Percentiles rank a stretch among this genome's conserved stretches.
phyloP scores from a whole-genome alignment of 1,140 invertebrate species.

The Ceratina japonica region DNA sequence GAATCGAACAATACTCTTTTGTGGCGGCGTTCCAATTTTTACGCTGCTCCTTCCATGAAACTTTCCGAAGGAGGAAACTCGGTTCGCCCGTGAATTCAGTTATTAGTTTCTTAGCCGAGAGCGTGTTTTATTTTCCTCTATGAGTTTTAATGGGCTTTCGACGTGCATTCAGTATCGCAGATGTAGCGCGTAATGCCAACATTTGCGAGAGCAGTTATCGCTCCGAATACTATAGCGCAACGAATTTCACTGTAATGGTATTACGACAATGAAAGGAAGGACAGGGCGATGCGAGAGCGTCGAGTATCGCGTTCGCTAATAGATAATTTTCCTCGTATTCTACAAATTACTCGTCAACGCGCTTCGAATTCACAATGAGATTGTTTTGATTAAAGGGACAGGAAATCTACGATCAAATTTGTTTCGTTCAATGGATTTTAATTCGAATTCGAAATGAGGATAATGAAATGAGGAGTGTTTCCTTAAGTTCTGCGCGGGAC shows the following conservation, averaged over 20 bases:
- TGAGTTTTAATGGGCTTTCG: slow-evolving; percentile 28
- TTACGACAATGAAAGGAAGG: slow-evolving; percentile 38
- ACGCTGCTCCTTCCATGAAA: neutral
- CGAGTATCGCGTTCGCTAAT: slow-evolving; percentile 17
- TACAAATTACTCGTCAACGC: neutral
- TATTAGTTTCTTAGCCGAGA: neutral
- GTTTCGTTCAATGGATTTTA: neutral
- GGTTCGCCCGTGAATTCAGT: neutral
- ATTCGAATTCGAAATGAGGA: neutral
- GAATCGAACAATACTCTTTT: neutral
- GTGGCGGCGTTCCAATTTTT: neutral
- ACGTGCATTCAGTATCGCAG: slow-evolving; percentile 41
- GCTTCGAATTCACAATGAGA: neutral
- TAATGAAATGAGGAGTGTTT: slow-evolving; percentile 14
- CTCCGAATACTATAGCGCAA: slow-evolving; percentile 1
- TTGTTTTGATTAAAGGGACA: too few relatives aligned
- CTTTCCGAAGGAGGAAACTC: neutral
- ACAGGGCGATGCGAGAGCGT: slow-evolving; percentile 11
- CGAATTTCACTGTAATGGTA: slow-evolving; percentile 51
- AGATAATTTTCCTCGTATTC: neutral
- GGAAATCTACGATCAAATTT: too few relatives aligned
- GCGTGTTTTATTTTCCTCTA: neutral
- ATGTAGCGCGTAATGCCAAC: slow-evolving; percentile 52
- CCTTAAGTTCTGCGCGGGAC: neutral
- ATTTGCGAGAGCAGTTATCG: slow-evolving; percentile 53